Evolutionary conservation across 2,888 invertebrate species (phyloP), one percentile per base, ranked within the genome.

Genomic region (Dichetophora obliterata): DNA sequence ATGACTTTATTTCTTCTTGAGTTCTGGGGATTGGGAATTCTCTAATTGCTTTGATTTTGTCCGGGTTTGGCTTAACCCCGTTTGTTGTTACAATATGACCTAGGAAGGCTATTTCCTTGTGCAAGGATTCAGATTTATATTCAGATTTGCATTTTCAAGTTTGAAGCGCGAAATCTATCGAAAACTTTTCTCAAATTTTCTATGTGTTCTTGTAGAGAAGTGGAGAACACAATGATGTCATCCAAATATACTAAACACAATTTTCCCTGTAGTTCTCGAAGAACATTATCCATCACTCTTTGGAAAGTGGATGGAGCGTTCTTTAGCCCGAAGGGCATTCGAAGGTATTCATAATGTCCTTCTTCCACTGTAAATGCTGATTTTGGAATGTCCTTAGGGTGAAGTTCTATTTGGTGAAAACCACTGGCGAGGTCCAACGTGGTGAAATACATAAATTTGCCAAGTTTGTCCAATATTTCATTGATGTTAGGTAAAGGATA

Each of bases 351-450:
- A 34, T 78, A 81, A 43, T 80, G 80, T 1, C 80, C 83, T 16
- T 69, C 75, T 9, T 81, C 57, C 0, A 79, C 78, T 1, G 78
- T 77, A 65, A 83, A 83, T 19, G 81, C 82, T 6, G 80, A 81
- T 66, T 82, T 83, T 14, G 54, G 69, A 16, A 81, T 78, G 34
- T 83, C 81, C 8, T 65, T n/a, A 3, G 77, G 24, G 9, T 81
- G 34, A 79, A 86, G 83, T 24, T 81, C 80, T 0, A 87, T 86
- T 72, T 86, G 86, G 37, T 86, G 84, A 63, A 85, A 86, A 0
- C 86, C 86, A 0, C 81, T 83, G 0, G 85, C 83, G 0, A 86
- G 63, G 76, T 85, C 85, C 31, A 31, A 5, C 31, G 57, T 70
- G 16, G 61, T 61, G 52, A 68, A 77, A 16, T 77, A 71, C 57